Conservation (phyloP, 2,797 vertebrate genomes). For the Ciconia nigra region DNA sequence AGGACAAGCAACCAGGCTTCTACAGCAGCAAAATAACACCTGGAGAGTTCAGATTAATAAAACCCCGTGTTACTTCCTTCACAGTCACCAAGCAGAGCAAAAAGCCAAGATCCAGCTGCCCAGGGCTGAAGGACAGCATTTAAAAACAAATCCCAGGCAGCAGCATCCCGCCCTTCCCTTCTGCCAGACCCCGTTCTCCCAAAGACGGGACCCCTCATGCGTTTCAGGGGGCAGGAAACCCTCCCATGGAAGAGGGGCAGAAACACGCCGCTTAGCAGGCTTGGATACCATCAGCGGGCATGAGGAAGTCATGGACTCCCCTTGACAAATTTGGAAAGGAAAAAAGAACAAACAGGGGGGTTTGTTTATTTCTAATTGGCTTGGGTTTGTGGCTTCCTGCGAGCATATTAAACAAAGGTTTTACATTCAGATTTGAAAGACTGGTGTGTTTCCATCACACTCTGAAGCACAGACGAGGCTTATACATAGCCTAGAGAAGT, state of each 20-base stretch:
- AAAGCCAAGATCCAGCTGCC: not conserved
- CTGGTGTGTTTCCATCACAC: not conserved
- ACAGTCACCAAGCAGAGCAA: not conserved
- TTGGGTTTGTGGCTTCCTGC: not conserved
- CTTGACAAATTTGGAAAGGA: not conserved
- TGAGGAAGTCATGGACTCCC: not conserved
- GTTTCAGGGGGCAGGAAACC: not conserved
- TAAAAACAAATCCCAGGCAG: not conserved
- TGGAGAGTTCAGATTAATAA: not conserved
- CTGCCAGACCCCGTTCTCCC: not conserved
- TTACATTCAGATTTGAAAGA: not conserved
- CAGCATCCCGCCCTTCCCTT: not conserved
- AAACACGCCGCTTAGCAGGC: not conserved
- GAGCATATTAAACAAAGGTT: not conserved
- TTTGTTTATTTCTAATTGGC: not conserved
- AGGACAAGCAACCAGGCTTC: not conserved
- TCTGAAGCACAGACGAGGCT: not conserved
- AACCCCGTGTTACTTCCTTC: not conserved
- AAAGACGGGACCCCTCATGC: not conserved
- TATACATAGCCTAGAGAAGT: not conserved
- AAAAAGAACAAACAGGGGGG: not conserved
- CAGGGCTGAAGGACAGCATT: not conserved
- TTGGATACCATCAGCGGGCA: not conserved
- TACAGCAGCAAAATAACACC: not conserved
- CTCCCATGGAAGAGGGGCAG: not conserved